Base-by-base conservation (phyloP, 1,140 invertebrate species). In the Cydia splendana region DNA sequence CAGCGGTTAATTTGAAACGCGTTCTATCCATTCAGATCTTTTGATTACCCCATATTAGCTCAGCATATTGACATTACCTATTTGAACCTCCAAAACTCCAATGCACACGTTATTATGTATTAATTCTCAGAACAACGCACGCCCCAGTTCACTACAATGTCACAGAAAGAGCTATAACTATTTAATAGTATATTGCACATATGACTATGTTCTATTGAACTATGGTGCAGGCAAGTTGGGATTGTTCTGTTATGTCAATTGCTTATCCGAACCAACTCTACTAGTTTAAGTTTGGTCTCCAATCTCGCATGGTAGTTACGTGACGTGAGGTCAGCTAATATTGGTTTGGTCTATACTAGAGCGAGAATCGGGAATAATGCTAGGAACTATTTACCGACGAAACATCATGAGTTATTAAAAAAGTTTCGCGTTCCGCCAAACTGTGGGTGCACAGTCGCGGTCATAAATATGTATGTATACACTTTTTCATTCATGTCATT, bases 361-460 rank as follows among this genome's bases (percentile, higher is more conserved):
- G 67, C 7, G 15, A 20, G 5, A 13, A 6, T 42, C 10, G 15
- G n/a, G 30, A 71, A 71, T 24, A 42, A 18, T 42, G n/a, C 34
- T 13, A 38, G 34, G 30, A 71, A 71, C 67, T 71, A 71, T 71
- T 71, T 71, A 71, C 67, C 67, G 34, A 71, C 67, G 34, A 71
- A 71, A 71, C 67, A 38, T 71, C 67, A 71, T 71, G 67, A 71
- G 38, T 71, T 71, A 71, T 71, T 71, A 71, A 71, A 71, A 71
- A 71, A 71, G 67, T 71, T 71, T 71, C 67, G 9, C 57, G 57
- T 24, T 10, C 30, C n/a, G 65, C 65, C 28, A 24, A 71, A 71
- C 67, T 10, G 38, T 30, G 28, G 15, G 7, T 24, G 57, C 4
- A 20, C 53, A 24, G 53, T 57, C 15, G 15, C n/a, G n/a, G 7